Conservation (phyloP, 2,888 invertebrate species). For the Apeira syringaria region DNA sequence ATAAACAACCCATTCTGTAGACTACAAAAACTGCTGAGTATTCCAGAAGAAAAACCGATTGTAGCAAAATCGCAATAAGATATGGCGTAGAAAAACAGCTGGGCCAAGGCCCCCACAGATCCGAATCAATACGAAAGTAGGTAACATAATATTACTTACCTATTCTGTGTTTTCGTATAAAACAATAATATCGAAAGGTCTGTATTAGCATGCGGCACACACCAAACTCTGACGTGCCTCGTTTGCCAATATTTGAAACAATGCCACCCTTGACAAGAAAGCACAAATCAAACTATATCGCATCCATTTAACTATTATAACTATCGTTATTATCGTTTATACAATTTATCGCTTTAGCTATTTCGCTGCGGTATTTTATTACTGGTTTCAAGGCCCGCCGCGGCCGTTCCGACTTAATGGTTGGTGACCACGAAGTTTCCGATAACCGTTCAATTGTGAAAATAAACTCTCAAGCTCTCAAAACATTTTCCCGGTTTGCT, state of each 20-base stretch:
- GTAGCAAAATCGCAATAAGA: background rate
- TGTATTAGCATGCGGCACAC: constrained; percentile 63
- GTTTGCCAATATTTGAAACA: constrained; percentile 73
- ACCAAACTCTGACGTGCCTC: constrained; percentile 61
- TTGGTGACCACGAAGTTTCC: constrained; percentile 42
- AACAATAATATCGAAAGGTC: constrained; percentile 69
- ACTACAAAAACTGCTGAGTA: too few relatives aligned
- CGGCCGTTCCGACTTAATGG: constrained; percentile 47
- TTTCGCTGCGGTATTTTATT: constrained; percentile 47
- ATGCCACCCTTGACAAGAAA: constrained; percentile 66
- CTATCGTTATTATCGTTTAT: constrained; percentile 49
- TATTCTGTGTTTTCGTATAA: constrained; percentile 39
- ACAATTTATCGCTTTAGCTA: constrained; percentile 42
- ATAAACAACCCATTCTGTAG: too few relatives aligned
- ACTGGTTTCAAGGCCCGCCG: constrained; percentile 43
- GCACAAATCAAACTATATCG: constrained; percentile 67
- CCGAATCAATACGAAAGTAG: constrained; percentile 43
- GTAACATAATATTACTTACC: constrained; percentile 45
- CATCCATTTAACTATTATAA: constrained; percentile 54
- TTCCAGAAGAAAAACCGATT: background rate
- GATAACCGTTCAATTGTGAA: constrained; percentile 26
- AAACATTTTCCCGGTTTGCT: constrained; percentile 20
- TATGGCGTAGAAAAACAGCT: background rate
- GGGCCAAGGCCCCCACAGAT: background rate
- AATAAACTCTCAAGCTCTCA: constrained; percentile 20